Conservation (phyloP, 2,888 invertebrate genomes). For the Imbricaverruca yamaguchii region DNA sequence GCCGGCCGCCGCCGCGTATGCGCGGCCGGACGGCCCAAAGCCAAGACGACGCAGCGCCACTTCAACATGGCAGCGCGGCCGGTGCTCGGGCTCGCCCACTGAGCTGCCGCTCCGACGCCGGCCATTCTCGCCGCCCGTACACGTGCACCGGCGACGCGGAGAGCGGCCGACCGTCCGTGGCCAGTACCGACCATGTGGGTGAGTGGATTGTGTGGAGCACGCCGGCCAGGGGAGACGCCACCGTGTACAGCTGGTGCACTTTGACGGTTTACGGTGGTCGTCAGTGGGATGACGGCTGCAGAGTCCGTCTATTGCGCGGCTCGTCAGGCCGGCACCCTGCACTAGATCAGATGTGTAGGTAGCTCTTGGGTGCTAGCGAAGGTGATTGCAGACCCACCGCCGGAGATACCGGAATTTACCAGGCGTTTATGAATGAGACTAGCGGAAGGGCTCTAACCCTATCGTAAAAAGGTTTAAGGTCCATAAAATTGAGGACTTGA, state of each 20-base stretch:
- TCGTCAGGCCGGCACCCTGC: background rate
- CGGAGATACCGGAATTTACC: background rate
- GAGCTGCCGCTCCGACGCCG: background rate
- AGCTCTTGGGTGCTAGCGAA: background rate
- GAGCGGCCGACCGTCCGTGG: background rate
- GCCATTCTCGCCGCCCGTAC: background rate
- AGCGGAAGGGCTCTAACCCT: background rate
- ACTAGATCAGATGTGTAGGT: background rate
- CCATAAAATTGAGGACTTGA: background rate
- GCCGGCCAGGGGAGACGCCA: background rate
- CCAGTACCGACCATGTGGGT: background rate
- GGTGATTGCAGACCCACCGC: background rate
- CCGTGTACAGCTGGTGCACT: background rate
- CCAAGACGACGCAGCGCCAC: constrained; percentile 19
- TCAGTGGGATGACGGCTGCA: background rate
- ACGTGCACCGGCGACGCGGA: constrained; percentile 5
- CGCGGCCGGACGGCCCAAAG: background rate
- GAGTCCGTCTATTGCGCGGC: background rate
- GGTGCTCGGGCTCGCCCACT: background rate
- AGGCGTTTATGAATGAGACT: constrained; percentile 1
- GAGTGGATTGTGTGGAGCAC: background rate
- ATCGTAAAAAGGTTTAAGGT: constrained; percentile 15
- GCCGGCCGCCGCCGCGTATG: constrained; percentile 8
- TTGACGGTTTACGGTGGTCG: background rate
- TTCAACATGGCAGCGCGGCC: constrained; percentile 15